Conservation (phyloP, 1,140 invertebrate species). For the Telenomus remus region DNA sequence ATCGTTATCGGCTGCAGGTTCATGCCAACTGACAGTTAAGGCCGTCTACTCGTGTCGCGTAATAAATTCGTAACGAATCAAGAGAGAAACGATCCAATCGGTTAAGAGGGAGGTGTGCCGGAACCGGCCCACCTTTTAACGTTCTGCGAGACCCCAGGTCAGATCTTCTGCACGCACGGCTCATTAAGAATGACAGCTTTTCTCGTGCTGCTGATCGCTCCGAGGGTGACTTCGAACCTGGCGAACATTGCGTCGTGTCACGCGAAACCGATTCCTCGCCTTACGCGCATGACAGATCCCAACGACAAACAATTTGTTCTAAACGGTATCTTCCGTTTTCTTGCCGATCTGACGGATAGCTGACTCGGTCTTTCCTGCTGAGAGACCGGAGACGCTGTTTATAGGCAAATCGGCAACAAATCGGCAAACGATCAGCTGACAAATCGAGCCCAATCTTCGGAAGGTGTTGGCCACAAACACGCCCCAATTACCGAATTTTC, state of each 20-base stretch:
- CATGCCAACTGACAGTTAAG: conserved; percentile 74
- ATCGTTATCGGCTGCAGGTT: conserved; percentile 70
- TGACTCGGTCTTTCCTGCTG: no score
- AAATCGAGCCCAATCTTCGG: conserved; percentile 39
- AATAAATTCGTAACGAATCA: conserved; percentile 70
- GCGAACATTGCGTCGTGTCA: conserved; percentile 45
- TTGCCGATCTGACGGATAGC: conserved; percentile 10
- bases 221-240: conserved; percentile 41
- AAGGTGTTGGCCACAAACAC: conserved; percentile 70
- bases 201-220: conserved; percentile 56
- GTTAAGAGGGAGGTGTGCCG: conserved; percentile 74
- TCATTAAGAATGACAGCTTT: conserved; percentile 65
- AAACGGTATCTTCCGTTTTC: conserved; percentile 22
- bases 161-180: conserved; percentile 65
- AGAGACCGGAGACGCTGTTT: no score
- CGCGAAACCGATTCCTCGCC: conserved; percentile 32
- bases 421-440: conserved; percentile 4
- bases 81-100: conserved; percentile 65
- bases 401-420: no score
- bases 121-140: conserved; percentile 75
- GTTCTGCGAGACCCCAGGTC: conserved; percentile 63
- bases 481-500: conserved; percentile 70
- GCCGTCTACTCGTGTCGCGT: conserved; percentile 65
- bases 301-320: conserved; percentile 49
- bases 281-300: conserved; percentile 30